Percentiles rank a stretch among this genome's conserved stretches.
phyloP scores from a whole-genome alignment of 2,113 vertebrate species.

The Apodemus speciosus region DNA sequence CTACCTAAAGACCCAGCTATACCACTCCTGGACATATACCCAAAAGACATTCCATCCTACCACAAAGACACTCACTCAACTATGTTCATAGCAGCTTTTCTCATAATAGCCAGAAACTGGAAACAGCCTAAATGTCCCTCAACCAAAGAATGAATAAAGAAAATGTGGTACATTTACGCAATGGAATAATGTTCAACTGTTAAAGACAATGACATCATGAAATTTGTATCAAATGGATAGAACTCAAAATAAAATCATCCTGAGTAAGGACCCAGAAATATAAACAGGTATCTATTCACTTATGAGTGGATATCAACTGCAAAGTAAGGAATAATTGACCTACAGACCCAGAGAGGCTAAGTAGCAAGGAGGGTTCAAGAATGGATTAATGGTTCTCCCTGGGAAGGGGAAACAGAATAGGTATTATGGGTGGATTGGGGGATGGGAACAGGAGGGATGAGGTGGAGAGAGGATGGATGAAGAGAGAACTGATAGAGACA shows the following conservation, averaged over 20 bases:
- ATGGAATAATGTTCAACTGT: not conserved
- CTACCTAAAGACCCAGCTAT: not conserved
- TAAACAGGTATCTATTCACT: not conserved
- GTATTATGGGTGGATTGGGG: not conserved
- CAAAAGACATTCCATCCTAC: not conserved
- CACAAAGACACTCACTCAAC: not conserved
- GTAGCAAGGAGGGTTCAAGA: not conserved
- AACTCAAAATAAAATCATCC: not conserved
- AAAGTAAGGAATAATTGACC: not conserved
- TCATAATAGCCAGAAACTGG: not conserved
- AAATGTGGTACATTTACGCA: not conserved
- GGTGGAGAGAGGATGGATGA: not conserved
- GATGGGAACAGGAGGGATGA: not conserved
- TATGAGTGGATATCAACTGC: not conserved
- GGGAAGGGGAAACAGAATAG: not conserved
- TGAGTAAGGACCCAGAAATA: not conserved
- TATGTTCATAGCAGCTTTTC: not conserved
- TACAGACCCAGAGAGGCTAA: not conserved
- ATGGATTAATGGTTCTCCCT: not conserved
- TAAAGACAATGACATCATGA: not conserved
- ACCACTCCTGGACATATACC: not conserved
- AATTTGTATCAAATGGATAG: not conserved
- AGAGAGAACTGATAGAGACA: not conserved
- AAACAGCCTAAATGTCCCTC: not conserved
- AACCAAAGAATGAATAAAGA: not conserved